Base-by-base conservation (phyloP, 2,888 invertebrate genomes). In the Drosophila mimetica region DNA sequence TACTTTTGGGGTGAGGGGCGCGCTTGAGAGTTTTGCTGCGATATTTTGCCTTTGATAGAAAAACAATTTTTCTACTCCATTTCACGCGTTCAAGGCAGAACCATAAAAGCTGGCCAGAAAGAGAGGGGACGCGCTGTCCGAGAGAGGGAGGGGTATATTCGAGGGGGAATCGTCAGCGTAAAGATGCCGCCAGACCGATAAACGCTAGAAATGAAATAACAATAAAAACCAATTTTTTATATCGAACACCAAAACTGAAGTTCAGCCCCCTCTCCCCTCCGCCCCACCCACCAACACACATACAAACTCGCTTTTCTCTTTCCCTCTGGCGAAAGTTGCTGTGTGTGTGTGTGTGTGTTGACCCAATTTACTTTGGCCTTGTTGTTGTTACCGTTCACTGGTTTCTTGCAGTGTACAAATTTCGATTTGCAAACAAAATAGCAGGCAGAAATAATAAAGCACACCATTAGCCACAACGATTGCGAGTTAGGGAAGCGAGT, bases 31-130 rank as follows among this genome's bases (percentile, higher is more conserved):
- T 58, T 55, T 58, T 57, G 71, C 75, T 75, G 74, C 80, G 84
- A 82, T 88, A 73, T 85, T 75, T 79, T 75, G 79, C 75, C 71
- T 78, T 79, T 86, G 88, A 86, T 86, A 81, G 85, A 83, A 86
- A 88, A 86, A 83, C 83, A 76, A 88, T 86, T 88, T 88, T 87
- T 87, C 87, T 84, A 88, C 87, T 88, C 88, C 86, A 88, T 87
- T 87, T 85, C 88, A 77, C 77, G 77, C 77, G 73, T 86, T 88
- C 81, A 86, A 88, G 86, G 88, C 77, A 80, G 67, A 67, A 32
- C 61, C 60, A 71, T 51, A 48, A 46, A 58, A 58, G 67, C 36
- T 28, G 25, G 28, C 13, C 34, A 63, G 30, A 41, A 46, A 46
- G 30, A 46, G 18, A 28, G 37, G 44, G 54, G 14, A 9, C 28